Conservation (phyloP, 1,140 invertebrate species). For the Ctenoplectra terminalis region DNA sequence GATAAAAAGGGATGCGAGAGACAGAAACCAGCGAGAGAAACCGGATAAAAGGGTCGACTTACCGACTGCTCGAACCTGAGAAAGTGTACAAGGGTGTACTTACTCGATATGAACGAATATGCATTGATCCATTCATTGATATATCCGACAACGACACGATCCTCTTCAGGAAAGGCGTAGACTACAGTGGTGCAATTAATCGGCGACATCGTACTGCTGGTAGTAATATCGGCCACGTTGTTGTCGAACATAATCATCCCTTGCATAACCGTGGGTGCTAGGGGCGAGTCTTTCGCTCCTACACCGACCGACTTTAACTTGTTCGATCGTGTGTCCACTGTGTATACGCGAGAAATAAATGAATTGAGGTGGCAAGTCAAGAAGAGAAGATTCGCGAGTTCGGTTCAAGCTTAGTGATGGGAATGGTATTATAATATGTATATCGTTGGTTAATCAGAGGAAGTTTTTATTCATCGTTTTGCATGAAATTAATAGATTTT, state of each 20-base stretch:
- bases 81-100: slow-evolving; percentile 72
- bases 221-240: slow-evolving; percentile 63
- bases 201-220: slow-evolving; percentile 65
- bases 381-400: not conserved
- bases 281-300: slow-evolving; percentile 72
- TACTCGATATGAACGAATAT: slow-evolving; percentile 85
- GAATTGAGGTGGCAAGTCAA: not conserved
- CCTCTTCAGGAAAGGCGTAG: slow-evolving; percentile 79
- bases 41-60: not conserved
- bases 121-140: slow-evolving; percentile 87
- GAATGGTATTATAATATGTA: not conserved
- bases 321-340: slow-evolving; percentile 76
- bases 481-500: too few relatives aligned
- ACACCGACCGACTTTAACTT: slow-evolving; percentile 75
- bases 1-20: not conserved
- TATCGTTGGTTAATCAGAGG: not conserved
- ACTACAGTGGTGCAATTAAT: slow-evolving; percentile 82
- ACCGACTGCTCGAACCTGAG: not conserved
- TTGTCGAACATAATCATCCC: slow-evolving; percentile 73
- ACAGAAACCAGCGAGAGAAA: not conserved
- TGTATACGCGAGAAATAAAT: slow-evolving; percentile 71
- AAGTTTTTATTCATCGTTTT: not conserved
- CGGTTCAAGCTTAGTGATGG: not conserved
- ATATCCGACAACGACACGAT: slow-evolving; percentile 84
- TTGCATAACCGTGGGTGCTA: slow-evolving; percentile 73